Evolutionary conservation across 2,888 invertebrate genomes (phyloP), one percentile per base, ranked within the genome.

Genomic region (Pimpla rufipes): DNA sequence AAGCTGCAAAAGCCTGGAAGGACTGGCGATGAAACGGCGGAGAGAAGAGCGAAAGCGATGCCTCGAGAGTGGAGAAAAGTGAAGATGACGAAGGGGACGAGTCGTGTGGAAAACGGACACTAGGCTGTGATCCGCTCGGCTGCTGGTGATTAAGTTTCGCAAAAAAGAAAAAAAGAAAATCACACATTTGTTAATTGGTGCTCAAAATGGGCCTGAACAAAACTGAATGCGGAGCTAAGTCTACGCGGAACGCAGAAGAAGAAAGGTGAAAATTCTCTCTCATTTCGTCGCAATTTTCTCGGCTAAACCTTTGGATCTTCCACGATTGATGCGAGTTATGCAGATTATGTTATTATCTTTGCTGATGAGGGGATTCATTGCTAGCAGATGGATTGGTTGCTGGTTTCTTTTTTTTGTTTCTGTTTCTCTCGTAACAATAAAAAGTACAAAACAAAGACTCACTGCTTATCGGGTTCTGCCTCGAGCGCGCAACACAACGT

Each of bases 381-480:
- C 74, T 62, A 62, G 59, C 74, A 45, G n/a, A 57, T 23, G n/a
- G 47, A 47, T 18, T n/a, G 37, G 40, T 35, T 59, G 13, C n/a
- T 59, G 6, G 16, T 52, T 45, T 42, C 18, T 62, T 66, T 59
- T 45, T 75, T 42, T n/a, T n/a, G 57, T 73, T 52, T 52, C 57
- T 76, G 42, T 59, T 66, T 74, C 52, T 83, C 21, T 55, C 40
- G 42, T 68, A 85, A 73, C 67, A 75, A 62, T 62, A 68, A 68
- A 75, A 77, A 55, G 79, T 79, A 78, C 10, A 85, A 42, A 85
- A 77, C 50, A 81, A 86, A 89, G 86, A 90, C 90, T 90, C 90
- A 90, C 90, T 90, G 90, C 86, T 89, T 87, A 85, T 88, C 83
- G 87, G 86, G 87, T 86, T 62, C 88, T 88, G 89, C 89, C 88